Percentiles rank a stretch among this genome's conserved stretches.
These are phyloP conservation scores for Chrysodeixis includens DNA, from an alignment of 2,888 invertebrate genomes.

Conservation along the genomic window DNA sequence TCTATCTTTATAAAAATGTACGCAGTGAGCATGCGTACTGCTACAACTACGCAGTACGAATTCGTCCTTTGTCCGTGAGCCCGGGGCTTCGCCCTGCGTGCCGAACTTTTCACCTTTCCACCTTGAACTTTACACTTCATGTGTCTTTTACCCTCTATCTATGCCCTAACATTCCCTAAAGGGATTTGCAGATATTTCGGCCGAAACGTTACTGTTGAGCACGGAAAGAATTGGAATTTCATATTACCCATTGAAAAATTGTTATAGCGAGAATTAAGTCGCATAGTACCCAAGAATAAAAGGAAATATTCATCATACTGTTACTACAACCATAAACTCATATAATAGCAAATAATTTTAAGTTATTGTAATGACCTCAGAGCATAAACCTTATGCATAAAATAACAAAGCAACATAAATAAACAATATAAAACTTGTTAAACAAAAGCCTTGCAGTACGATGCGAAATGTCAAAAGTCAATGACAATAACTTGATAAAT, in stretches of 20 bases:
- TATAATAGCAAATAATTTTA: neutral
- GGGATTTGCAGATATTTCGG: neutral
- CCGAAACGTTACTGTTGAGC: neutral
- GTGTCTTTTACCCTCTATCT: slow-evolving; percentile 1
- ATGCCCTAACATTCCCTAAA: neutral
- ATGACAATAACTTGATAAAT: slow-evolving; percentile 4
- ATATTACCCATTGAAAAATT: too few species aligned
- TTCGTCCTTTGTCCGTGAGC: neutral
- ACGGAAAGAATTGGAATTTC: neutral
- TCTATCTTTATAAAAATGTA: neutral
- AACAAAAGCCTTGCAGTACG: neutral
- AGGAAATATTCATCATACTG: too few species aligned
- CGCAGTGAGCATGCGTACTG: neutral
- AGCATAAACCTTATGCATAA: slow-evolving; percentile 1
- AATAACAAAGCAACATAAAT: slow-evolving; percentile 2
- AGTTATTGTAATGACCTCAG: neutral
- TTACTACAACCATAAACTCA: too few species aligned
- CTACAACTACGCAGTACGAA: slow-evolving; percentile 1
- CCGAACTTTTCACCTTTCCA: slow-evolving; percentile 4
- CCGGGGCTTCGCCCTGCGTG: neutral
- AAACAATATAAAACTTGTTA: slow-evolving; percentile 1
- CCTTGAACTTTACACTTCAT: slow-evolving; percentile 2
- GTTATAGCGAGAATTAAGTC: too few species aligned
- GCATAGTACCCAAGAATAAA: too few species aligned
- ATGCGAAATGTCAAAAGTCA: slow-evolving; percentile 2